Base-by-base conservation (phyloP, 2,113 vertebrate species). In the Xenopus laevis region DNA sequence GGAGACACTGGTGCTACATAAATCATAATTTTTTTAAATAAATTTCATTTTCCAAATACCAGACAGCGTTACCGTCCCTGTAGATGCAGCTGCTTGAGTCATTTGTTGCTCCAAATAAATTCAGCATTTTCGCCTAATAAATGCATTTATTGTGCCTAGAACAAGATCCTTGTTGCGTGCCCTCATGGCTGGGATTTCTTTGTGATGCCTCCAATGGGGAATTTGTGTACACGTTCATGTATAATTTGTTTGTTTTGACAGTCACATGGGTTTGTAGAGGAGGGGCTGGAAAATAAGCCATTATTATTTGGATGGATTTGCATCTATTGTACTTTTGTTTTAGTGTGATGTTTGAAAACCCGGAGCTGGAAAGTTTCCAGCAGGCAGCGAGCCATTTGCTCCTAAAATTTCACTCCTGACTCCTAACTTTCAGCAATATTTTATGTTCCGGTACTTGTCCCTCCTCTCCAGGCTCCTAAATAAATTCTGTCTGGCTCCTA, bases 321-420 rank as follows among this genome's bases (percentile, higher is more conserved):
- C 52, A 17, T 55, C 52, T 55, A 55, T 55, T 55, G 52, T 55
- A 55, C 52, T 11, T 33, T n/a, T 55, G 52, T 55, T 55, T n/a
- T 17, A n/a, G 13, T 55, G 16, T 2, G 15, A 55, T 55, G 15
- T 55, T 55, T 21, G n/a, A 16, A 50, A n/a, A 15, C 13, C 52
- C 52, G 17, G 52, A 9, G 52, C 52, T 55, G 52, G 52, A 55
- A 17, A 11, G 11, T 17, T 55, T 55, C 52, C 52, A 55, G 16
- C 52, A 55, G 52, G 52, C 52, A 55, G 16, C 5, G 52, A 55
- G 52, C 52, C 52, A n/a, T 13, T n/a, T 55, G 52, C 52, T 55
- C 16, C 52, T 55, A 55, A 55, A 55, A 55, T 55, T 55, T 55
- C 52, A 55, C 52, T 55, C 16, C 52, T 55, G 52, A 55, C 52